Evolutionary conservation across 2,797 vertebrate genomes (phyloP).

Genomic region (Sibirionetta formosa): DNA sequence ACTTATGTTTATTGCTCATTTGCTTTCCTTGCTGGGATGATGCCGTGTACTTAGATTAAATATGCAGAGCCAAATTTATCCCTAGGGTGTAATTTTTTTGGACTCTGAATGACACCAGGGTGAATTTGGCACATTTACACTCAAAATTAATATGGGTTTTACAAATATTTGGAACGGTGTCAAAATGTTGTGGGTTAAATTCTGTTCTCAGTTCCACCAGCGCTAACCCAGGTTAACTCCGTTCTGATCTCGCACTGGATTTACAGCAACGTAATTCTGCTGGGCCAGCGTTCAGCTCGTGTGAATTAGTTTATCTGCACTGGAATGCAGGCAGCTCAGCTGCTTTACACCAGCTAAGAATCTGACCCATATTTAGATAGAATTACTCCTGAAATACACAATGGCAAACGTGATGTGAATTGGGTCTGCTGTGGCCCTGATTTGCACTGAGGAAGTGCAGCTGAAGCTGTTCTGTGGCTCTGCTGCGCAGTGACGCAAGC

Average conservation of each 20-base stretch:
- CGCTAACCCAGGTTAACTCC: constrained; percentile 68
- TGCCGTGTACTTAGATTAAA: constrained; percentile 68
- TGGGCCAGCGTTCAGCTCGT: constrained; percentile 64
- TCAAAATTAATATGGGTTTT: constrained; percentile 72
- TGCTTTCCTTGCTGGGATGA: constrained; percentile 58
- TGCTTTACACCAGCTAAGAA: constrained; percentile 73
- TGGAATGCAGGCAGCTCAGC: constrained; percentile 70
- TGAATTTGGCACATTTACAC: constrained; percentile 76
- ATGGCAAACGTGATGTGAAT: constrained; percentile 12
- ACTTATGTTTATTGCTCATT: constrained; percentile 53
- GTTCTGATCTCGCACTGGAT: constrained; percentile 61
- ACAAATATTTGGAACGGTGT: constrained; percentile 71
- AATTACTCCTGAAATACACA: constrained; percentile 51
- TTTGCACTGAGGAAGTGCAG: not conserved
- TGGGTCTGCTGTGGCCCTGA: not conserved
- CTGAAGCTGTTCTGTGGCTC: not conserved
- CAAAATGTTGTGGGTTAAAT: constrained; percentile 72
- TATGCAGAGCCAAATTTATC: constrained; percentile 71
- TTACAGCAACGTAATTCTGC: constrained; percentile 66
- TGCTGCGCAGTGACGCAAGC: not conserved
- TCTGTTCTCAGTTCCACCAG: constrained; percentile 68
- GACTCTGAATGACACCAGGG: constrained; percentile 67
- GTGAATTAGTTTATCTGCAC: constrained; percentile 75
- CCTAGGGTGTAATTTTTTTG: constrained; percentile 68
- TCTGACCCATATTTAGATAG: constrained; percentile 67